Evolutionary conservation across 2,113 vertebrate genomes (phyloP), one percentile per base, ranked within the genome.

Genomic region (Paraplagusia blochii): DNA sequence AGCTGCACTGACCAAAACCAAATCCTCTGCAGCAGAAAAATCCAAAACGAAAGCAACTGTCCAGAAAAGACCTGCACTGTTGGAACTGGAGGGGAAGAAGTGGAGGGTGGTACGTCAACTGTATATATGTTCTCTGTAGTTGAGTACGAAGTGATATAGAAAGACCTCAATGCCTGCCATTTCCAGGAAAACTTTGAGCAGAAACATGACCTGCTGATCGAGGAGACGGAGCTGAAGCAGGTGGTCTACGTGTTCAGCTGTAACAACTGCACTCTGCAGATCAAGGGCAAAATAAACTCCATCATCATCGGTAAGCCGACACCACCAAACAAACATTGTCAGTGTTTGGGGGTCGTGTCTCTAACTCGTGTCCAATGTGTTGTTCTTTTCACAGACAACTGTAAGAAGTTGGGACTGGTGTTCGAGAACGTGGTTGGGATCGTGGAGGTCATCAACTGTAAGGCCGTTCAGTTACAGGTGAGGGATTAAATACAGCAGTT

Each of bases 221-320:
- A 91, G 49, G 93, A 98, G 60, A 93, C 96, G 0, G 95, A 99
- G 85, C 90, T 99, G 19, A 95, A 93, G 77, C 97, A 99, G 85
- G 97, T 99, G 80, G 95, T 85, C 33, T 99, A 99, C 63, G 86
- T 96, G 88, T 99, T 94, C 73, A 90, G 86, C 64, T 99, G 97
- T 72, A 92, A 85, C 84, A 93, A 91, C 85, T 94, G 90, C 56
- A 98, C 95, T 0, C 71, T 99, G 34, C 94, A 97, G 86, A 87
- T 99, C 46, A 97, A 95, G 79, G 96, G 96, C 40, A 99, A 99
- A 92, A 85, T 99, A 64, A 99, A 99, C 87, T 99, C 96, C 77
- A 98, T 99, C 81, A 97, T 91, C 60, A 74, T 98, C 4, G 97
- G 96, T 99, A 87, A 91, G 92, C 77, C 12, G 1, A 51, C 35